A percentile compares a stretch with the other conserved stretches of the same genome.
Conservation (phyloP, 2,888 invertebrate genomes). For the Elmis aenea region DNA sequence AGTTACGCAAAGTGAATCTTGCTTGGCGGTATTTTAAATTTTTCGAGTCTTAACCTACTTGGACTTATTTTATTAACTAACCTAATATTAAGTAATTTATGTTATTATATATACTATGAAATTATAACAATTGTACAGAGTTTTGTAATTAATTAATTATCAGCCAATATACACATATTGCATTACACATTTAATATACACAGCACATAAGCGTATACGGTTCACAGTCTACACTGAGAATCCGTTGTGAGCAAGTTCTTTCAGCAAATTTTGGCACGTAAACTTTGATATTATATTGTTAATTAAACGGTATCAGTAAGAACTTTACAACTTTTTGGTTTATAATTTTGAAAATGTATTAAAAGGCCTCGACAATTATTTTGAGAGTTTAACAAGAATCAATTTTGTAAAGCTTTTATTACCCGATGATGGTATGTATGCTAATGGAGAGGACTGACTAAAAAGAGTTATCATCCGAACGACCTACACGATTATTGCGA, state of each 20-base stretch:
- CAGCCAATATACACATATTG: constrained; percentile 48
- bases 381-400: too few relatives aligned
- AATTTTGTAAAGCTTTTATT: too few relatives aligned
- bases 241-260: constrained; percentile 45
- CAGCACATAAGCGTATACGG: constrained; percentile 48
- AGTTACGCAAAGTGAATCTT: constrained; percentile 21
- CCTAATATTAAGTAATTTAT: constrained; percentile 34
- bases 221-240: constrained; percentile 26
- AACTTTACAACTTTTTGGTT: too few relatives aligned
- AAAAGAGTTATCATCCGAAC: too few relatives aligned
- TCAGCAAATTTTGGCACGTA: constrained; percentile 46
- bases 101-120: constrained; percentile 45
- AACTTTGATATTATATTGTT: constrained; percentile 21
- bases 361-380: too few relatives aligned
- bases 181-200: constrained; percentile 46
- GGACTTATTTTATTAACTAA: constrained; percentile 35
- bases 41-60: constrained; percentile 20
- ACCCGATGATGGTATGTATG: too few relatives aligned
- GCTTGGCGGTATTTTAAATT: constrained; percentile 28
- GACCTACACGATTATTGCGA: too few relatives aligned
- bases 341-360: too few relatives aligned
- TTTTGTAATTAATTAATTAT: constrained; percentile 34
- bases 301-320: too few relatives aligned
- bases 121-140: constrained; percentile 49
- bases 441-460: too few relatives aligned